These are phyloP conservation scores for Aricia agestis DNA, from an alignment of 1,140 invertebrate species.

Conservation along the genomic window DNA sequence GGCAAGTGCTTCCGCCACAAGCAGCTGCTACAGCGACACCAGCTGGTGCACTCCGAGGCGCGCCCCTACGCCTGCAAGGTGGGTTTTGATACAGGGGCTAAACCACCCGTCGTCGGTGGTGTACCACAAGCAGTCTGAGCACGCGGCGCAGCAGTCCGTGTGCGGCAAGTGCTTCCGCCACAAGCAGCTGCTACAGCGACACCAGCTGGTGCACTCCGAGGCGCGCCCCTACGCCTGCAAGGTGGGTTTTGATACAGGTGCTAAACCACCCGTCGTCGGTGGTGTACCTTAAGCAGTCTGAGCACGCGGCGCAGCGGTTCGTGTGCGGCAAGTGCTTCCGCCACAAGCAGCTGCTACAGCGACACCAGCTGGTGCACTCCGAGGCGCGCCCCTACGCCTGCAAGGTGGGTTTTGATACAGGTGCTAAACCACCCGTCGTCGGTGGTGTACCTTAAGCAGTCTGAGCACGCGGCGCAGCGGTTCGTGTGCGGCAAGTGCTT, in stretches of 20 bases:
- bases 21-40: constrained; percentile 81
- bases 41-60: constrained; percentile 82
- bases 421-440: constrained; percentile 77
- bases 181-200: constrained; percentile 81
- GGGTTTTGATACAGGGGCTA: constrained; percentile 43
- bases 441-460: constrained; percentile 83
- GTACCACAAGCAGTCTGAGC: constrained; percentile 84
- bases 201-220: constrained; percentile 84
- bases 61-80: constrained; percentile 79
- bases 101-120: constrained; percentile 79
- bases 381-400: constrained; percentile 79
- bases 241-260: constrained; percentile 30
- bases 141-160: constrained; percentile 80
- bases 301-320: constrained; percentile 80
- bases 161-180: constrained; percentile 85
- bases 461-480: constrained; percentile 80
- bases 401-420: constrained; percentile 53
- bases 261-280: constrained; percentile 76
- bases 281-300: constrained; percentile 83
- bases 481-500: constrained; percentile 84
- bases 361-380: constrained; percentile 84
- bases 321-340: constrained; percentile 78
- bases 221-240: constrained; percentile 79
- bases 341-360: constrained; percentile 81
- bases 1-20: constrained; percentile 84